Evolutionary conservation across 2,113 vertebrate genomes (phyloP).

Genomic region (Axis porcinus): DNA sequence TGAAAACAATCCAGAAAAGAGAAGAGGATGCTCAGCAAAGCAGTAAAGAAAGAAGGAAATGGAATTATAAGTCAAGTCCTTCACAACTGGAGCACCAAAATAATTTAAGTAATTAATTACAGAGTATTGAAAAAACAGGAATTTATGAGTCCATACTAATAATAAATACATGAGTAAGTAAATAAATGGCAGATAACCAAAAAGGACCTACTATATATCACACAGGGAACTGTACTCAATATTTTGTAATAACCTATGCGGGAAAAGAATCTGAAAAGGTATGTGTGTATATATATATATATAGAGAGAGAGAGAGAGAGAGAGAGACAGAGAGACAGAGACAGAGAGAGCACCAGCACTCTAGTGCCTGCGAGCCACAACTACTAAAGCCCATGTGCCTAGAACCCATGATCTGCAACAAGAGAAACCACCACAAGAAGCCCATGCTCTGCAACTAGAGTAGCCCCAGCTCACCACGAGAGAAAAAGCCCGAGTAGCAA

Average conservation of each 20-base stretch:
- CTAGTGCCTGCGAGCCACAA: not conserved
- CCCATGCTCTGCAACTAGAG: not conserved
- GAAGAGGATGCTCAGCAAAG: not conserved
- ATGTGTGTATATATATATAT: not conserved
- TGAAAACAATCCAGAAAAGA: not conserved
- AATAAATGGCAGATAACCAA: not conserved
- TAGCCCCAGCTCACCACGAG: not conserved
- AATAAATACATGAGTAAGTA: slow-evolving; percentile 6
- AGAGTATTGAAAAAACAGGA: not conserved
- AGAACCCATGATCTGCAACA: not conserved
- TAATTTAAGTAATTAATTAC: not conserved
- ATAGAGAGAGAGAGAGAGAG: too few relatives aligned
- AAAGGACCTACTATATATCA: not conserved
- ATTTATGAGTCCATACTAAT: not conserved
- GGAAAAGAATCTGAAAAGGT: not conserved
- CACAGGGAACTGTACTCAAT: not conserved
- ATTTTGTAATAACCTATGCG: not conserved
- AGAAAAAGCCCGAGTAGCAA: not conserved
- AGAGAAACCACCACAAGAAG: not conserved
- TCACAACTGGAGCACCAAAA: not conserved
- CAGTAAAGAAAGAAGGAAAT: not conserved
- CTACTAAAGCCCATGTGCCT: not conserved
- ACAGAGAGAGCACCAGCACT: not conserved
- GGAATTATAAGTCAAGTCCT: not conserved
- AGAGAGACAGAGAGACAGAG: not conserved